Evolutionary conservation across 2,888 invertebrate genomes (phyloP).

Genomic region (Periphyllus acericola): DNA sequence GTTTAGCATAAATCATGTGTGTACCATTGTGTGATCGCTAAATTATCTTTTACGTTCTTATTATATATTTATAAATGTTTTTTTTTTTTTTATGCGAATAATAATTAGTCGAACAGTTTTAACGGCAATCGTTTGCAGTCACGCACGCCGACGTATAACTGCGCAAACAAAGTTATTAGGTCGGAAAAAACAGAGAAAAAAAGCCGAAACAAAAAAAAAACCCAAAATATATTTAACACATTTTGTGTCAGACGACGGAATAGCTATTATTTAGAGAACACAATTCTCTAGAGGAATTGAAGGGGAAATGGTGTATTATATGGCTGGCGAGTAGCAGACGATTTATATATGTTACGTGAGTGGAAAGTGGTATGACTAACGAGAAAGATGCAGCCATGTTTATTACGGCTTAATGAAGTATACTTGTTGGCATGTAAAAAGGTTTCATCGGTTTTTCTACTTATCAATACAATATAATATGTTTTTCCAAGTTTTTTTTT

Average conservation of each 20-base stretch:
- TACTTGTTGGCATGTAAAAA: conserved; percentile 40
- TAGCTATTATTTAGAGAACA: neutral
- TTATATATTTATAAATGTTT: neutral
- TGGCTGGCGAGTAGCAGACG: neutral
- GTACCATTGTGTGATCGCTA: neutral
- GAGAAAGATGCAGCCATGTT: conserved; percentile 9
- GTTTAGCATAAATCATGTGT: neutral
- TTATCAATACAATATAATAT: too few species aligned
- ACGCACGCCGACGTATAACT: neutral
- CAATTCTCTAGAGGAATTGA: neutral
- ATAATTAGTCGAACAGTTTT: too few species aligned
- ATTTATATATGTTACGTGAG: conserved; percentile 36
- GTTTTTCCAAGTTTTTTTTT: neutral
- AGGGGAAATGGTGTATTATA: neutral
- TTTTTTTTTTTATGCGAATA: too few species aligned
- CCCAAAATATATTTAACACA: neutral
- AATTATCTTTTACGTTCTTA: neutral
- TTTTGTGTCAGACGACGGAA: neutral
- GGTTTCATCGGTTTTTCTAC: conserved; percentile 34
- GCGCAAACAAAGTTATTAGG: neutral
- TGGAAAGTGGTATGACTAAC: conserved; percentile 32
- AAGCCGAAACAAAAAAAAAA: too few species aligned
- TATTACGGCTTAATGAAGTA: conserved; percentile 46
- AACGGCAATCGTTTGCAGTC: neutral
- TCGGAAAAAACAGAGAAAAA: neutral